phyloP scores from a whole-genome alignment of 2,797 vertebrate genomes.

The Hippopotamyrus pictus region DNA sequence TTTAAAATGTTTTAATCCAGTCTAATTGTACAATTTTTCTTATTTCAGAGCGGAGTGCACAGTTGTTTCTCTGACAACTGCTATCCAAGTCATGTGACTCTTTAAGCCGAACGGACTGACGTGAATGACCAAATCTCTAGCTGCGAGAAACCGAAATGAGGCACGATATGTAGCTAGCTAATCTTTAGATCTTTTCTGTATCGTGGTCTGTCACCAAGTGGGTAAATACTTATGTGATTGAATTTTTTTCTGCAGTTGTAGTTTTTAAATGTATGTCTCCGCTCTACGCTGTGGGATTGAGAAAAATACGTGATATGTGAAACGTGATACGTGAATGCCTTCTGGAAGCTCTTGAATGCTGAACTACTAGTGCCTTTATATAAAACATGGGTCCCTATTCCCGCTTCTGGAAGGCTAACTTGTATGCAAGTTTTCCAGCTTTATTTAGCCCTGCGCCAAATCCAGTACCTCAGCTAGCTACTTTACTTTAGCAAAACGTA shows the following conservation, averaged over 20 bases:
- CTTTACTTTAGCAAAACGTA: neutral
- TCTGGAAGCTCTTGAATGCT: neutral
- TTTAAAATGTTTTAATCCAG: slow-evolving; percentile 17
- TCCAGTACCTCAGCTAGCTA: neutral
- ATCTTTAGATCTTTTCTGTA: neutral
- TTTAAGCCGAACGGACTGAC: neutral
- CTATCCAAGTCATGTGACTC: slow-evolving; percentile 23
- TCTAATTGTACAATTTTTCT: slow-evolving; percentile 28
- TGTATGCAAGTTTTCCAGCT: neutral
- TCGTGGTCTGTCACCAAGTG: neutral
- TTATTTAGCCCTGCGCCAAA: neutral
- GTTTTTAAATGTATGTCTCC: neutral
- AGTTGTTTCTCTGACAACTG: slow-evolving; percentile 16
- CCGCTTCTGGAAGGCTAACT: neutral
- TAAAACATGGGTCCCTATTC: neutral
- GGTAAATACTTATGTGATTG: neutral
- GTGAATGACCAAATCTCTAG: neutral
- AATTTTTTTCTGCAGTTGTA: neutral
- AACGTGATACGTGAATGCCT: neutral
- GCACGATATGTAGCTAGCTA: neutral
- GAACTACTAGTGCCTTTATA: neutral
- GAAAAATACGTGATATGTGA: neutral
- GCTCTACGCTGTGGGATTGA: neutral
- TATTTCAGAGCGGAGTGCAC: slow-evolving; percentile 24
- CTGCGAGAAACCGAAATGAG: neutral